phyloP scores from a whole-genome alignment of 2,797 vertebrate species.

The Platyrinchus mystaceus region DNA sequence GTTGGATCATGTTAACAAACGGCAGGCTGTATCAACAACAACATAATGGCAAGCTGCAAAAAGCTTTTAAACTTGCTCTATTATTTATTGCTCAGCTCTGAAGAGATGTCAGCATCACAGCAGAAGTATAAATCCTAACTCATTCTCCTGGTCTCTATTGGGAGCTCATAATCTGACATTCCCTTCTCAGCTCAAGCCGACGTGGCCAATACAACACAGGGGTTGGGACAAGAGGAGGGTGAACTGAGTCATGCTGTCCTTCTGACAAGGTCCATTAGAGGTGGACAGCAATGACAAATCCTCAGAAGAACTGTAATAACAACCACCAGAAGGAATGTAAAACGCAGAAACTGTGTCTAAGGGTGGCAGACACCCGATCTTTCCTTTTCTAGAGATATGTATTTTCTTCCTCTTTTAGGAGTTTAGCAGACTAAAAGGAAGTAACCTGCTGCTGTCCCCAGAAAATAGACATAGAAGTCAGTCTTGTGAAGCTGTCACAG shows the following conservation, averaged over 20 bases:
- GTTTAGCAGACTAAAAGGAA: not conserved
- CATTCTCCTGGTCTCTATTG: not conserved
- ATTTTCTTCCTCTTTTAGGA: not conserved
- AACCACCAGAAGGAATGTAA: not conserved
- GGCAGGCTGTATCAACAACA: not conserved
- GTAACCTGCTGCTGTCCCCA: not conserved
- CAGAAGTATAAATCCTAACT: not conserved
- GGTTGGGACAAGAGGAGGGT: not conserved
- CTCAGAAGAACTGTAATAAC: not conserved
- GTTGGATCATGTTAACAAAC: not conserved
- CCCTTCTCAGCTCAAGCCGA: not conserved
- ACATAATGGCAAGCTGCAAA: constrained; percentile 6
- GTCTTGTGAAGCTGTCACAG: not conserved
- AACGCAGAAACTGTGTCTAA: not conserved
- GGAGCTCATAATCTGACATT: not conserved
- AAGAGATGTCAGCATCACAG: not conserved
- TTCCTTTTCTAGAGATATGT: not conserved
- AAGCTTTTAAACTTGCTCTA: not conserved
- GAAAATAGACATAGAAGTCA: not conserved
- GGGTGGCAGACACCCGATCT: not conserved
- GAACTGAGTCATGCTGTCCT: not conserved
- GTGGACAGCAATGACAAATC: not conserved
- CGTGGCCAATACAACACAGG: not conserved
- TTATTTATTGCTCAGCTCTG: not conserved
- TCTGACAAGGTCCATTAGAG: not conserved